A percentile compares a stretch with the other conserved stretches of the same genome.
Conservation (phyloP, 2,888 invertebrate genomes). For the Blastobasis lacticolella region DNA sequence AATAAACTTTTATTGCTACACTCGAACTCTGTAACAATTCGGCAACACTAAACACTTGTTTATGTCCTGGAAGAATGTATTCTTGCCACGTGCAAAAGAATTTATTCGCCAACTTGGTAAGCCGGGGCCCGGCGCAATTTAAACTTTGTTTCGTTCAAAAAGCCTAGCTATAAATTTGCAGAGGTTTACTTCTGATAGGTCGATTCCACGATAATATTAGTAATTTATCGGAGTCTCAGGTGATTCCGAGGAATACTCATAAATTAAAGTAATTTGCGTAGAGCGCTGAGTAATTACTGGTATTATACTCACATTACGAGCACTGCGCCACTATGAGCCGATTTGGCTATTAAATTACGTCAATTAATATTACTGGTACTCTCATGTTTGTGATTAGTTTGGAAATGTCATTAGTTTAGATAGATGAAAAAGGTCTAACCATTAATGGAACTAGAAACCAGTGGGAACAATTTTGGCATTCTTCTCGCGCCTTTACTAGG, state of each 20-base stretch:
- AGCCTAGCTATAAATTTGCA: slow-evolving; percentile 25
- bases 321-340: no score
- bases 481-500: no score
- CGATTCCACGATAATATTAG: slow-evolving; percentile 9
- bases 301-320: no score
- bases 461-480: no score
- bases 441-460: no score
- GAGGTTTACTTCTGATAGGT: slow-evolving; percentile 15
- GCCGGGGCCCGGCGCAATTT: slow-evolving; percentile 29
- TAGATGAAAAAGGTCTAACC: no score
- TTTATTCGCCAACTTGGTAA: slow-evolving; percentile 27
- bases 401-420: no score
- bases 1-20: not conserved
- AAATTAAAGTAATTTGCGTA: no score
- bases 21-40: not conserved
- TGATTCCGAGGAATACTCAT: slow-evolving; percentile 11
- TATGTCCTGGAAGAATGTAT: slow-evolving; percentile 10
- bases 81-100: slow-evolving; percentile 17
- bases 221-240: slow-evolving; percentile 12
- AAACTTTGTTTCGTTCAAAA: slow-evolving; percentile 32
- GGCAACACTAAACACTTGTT: slow-evolving; percentile 5
- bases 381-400: no score
- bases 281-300: no score
- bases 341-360: no score
- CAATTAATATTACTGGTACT: no score